Conservation (phyloP, 2,888 invertebrate genomes). For the Microctonus brassicae region DNA sequence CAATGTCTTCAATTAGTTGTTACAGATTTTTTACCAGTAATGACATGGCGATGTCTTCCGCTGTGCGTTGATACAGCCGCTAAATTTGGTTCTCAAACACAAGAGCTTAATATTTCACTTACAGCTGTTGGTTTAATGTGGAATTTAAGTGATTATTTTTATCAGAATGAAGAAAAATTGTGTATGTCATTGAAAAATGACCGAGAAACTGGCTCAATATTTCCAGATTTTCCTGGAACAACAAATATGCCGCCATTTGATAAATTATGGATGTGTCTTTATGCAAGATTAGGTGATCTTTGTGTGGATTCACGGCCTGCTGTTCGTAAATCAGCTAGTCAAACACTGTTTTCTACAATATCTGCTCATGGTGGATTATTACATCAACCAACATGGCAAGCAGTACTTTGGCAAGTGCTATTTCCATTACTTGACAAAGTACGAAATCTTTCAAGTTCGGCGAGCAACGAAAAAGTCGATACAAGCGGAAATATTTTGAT, state of each 20-base stretch:
- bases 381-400: constrained; percentile 92
- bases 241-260: constrained; percentile 90
- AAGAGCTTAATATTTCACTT: constrained; percentile 96
- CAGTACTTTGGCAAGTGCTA: constrained; percentile 93
- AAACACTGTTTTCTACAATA: constrained; percentile 97
- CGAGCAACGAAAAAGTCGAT: constrained; percentile 86
- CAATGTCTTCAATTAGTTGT: constrained; percentile 96
- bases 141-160: constrained; percentile 98
- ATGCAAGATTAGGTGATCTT: constrained; percentile 86
- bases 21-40: constrained; percentile 92
- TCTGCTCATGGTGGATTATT: constrained; percentile 94
- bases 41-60: constrained; percentile 92
- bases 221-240: constrained; percentile 87
- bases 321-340: constrained; percentile 96
- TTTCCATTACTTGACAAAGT: constrained; percentile 97
- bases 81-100: constrained; percentile 95
- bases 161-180: constrained; percentile 92
- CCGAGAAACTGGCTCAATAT: constrained; percentile 76
- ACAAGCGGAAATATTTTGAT: constrained; percentile 95
- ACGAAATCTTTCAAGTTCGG: constrained; percentile 78
- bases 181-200: constrained; percentile 82
- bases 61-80: constrained; percentile 93
- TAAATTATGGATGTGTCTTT: constrained; percentile 96
- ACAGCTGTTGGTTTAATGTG: constrained; percentile 98
- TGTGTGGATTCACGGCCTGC: constrained; percentile 97